These are phyloP conservation scores for Trididemnum clinides DNA, from an alignment of 23 tunicate genomes.

Conservation along the genomic window DNA sequence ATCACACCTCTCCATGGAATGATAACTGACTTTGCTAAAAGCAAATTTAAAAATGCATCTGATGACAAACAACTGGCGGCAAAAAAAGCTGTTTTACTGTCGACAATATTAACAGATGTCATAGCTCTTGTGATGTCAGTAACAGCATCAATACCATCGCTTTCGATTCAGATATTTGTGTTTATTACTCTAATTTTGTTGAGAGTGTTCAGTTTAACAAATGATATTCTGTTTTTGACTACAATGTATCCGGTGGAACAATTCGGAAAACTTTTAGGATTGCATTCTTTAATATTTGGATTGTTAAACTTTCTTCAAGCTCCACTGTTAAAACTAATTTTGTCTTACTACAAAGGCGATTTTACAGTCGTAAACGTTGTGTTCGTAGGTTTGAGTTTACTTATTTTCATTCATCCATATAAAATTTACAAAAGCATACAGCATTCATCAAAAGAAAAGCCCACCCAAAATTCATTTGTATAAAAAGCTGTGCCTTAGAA, in stretches of 20 bases:
- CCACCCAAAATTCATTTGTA: no score
- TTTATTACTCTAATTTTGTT: not conserved
- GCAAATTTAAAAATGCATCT: not conserved
- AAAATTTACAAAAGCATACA: not conserved
- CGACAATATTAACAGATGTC: not conserved
- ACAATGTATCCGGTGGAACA: slow-evolving; percentile 8
- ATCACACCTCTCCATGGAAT: not conserved
- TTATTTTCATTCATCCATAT: not conserved
- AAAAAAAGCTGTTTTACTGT: not conserved
- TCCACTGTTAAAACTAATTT: not conserved
- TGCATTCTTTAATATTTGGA: not conserved
- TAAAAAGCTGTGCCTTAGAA: no score
- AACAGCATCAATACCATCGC: not conserved
- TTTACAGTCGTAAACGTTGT: slow-evolving; percentile 3
- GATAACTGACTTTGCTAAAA: not conserved
- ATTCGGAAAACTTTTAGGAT: slow-evolving; percentile 2
- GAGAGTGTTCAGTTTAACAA: slow-evolving; percentile 4
- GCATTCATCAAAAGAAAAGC: no score
- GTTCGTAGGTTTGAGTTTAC: not conserved
- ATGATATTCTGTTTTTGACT: not conserved
- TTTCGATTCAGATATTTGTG: not conserved
- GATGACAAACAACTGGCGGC: not conserved
- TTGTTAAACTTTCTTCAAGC: not conserved
- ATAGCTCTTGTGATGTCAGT: slow-evolving; percentile 5
- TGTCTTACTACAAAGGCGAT: not conserved